Percentiles rank a stretch among this genome's conserved stretches.
These are phyloP conservation scores for Leuctra nigra DNA, from an alignment of 2,888 invertebrate genomes.

Conservation along the genomic window DNA sequence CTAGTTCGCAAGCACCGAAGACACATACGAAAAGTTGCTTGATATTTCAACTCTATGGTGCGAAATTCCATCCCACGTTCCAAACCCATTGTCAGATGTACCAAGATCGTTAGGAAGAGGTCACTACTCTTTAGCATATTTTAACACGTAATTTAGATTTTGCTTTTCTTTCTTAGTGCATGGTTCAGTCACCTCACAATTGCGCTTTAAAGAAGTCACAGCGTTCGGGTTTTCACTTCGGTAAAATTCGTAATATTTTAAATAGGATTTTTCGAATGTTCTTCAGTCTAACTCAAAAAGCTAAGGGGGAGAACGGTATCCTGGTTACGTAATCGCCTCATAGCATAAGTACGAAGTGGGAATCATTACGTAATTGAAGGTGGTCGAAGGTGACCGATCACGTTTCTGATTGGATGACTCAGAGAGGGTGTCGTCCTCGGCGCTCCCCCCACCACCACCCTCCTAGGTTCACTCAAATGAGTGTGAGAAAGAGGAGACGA, in stretches of 20 bases:
- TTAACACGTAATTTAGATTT: conserved; percentile 16
- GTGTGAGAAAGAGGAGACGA: too few species aligned
- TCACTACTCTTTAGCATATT: not conserved
- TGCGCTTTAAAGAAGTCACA: conserved; percentile 18
- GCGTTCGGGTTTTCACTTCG: conserved; percentile 13
- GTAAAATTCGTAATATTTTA: conserved; percentile 15
- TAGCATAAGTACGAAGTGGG: not conserved
- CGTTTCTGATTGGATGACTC: conserved; percentile 45
- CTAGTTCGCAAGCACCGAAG: too few species aligned
- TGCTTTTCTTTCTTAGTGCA: not conserved
- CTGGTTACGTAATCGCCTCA: conserved; percentile 27
- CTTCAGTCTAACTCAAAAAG: not conserved
- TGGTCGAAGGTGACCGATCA: conserved; percentile 45
- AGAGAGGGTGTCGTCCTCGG: conserved; percentile 46
- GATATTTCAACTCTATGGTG: too few species aligned
- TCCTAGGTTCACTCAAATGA: too few species aligned
- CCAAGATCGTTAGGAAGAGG: too few species aligned
- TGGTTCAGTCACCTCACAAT: conserved; percentile 28
- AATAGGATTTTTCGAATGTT: not conserved
- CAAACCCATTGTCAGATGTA: too few species aligned
- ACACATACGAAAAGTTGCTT: too few species aligned
- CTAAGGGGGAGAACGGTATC: conserved; percentile 27
- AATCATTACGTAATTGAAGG: conserved; percentile 37
- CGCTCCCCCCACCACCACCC: conserved; percentile 32
- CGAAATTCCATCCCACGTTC: too few species aligned